phyloP scores from a whole-genome alignment of 2,888 invertebrate species.

The Machimus atricapillus region DNA sequence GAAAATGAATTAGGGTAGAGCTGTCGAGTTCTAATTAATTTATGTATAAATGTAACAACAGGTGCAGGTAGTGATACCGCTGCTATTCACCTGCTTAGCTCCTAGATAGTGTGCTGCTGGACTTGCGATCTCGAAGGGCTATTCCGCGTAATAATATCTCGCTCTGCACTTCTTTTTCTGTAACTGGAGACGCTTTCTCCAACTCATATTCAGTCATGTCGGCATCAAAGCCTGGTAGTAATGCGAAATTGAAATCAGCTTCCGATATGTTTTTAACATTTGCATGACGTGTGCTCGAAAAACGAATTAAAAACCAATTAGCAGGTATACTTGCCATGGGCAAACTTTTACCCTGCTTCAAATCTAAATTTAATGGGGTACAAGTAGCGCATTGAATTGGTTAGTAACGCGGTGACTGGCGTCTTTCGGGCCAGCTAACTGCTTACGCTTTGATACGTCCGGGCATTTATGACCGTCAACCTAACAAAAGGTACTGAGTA shows the following conservation, averaged over 20 bases:
- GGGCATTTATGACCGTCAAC: conserved; percentile 27
- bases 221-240: background rate
- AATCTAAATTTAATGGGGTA: conserved; percentile 44
- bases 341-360: conserved; percentile 12
- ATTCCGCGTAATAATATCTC: background rate
- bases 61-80: background rate
- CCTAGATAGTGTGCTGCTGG: background rate
- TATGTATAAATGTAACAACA: conserved; percentile 26
- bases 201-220: background rate
- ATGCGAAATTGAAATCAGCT: conserved; percentile 22
- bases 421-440: conserved; percentile 23
- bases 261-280: conserved; percentile 26
- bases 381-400: conserved; percentile 46
- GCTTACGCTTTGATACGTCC: conserved; percentile 27
- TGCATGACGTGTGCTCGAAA: conserved; percentile 17
- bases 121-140: background rate
- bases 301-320: conserved; percentile 34
- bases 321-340: background rate
- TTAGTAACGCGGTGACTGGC: conserved; percentile 45
- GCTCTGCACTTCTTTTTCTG: background rate
- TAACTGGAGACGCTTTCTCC: background rate
- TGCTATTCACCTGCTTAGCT: conserved; percentile 6
- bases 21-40: conserved; percentile 27
- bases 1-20: conserved; percentile 23
- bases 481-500: background rate